These are phyloP conservation scores for Argyresthia albistria DNA, from an alignment of 2,888 invertebrate genomes.

Conservation along the genomic window DNA sequence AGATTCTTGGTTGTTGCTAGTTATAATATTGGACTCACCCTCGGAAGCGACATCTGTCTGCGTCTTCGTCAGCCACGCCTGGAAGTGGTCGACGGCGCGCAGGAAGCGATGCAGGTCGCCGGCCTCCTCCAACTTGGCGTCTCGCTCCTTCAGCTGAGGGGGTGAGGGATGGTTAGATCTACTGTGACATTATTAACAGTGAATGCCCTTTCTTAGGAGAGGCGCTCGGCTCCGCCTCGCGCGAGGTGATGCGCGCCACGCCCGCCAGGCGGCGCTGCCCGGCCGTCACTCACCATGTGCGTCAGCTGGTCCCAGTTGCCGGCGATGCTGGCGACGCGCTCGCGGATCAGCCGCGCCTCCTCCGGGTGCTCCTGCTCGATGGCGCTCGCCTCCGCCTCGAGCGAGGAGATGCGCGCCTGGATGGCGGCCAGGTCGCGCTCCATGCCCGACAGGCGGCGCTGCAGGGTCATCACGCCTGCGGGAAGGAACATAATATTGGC, in stretches of 20 bases:
- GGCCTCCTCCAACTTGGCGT: slow-evolving; percentile 98
- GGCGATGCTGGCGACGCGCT: slow-evolving; percentile 92
- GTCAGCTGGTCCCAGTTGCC: slow-evolving; percentile 97
- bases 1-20: no score
- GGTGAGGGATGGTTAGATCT: slow-evolving; percentile 7
- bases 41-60: slow-evolving; percentile 99
- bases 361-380: slow-evolving; percentile 97
- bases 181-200: not conserved
- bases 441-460: slow-evolving; percentile 97
- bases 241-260: no score
- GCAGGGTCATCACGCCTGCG: slow-evolving; percentile 94
- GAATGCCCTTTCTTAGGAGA: no score
- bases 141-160: slow-evolving; percentile 91
- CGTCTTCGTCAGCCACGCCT: slow-evolving; percentile 98
- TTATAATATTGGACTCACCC: slow-evolving; percentile 31
- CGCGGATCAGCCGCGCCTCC: slow-evolving; percentile 90
- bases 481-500: no score
- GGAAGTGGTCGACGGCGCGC: slow-evolving; percentile 99
- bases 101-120: slow-evolving; percentile 98
- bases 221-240: no score
- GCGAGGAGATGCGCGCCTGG: slow-evolving; percentile 94
- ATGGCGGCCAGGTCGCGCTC: slow-evolving; percentile 99
- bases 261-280: no score
- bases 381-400: slow-evolving; percentile 93
- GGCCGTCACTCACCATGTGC: slow-evolving; percentile 83